phyloP scores from a whole-genome alignment of 1,140 invertebrate species.

The Megathymus violae region DNA sequence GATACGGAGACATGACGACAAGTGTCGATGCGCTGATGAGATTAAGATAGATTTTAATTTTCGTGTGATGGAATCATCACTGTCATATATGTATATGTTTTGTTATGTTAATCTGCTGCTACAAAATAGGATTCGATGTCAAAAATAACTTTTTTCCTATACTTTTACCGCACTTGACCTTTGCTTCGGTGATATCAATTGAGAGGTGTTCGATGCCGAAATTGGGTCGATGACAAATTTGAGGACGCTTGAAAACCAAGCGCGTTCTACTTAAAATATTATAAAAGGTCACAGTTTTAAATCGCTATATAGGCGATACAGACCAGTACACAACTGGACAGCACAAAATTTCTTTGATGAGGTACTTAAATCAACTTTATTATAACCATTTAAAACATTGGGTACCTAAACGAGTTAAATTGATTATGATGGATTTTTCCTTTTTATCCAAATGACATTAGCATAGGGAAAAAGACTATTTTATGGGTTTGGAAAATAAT shows the following conservation, averaged over 20 bases:
- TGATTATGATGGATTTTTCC: neutral
- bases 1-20: conserved; percentile 20
- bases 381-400: conserved; percentile 2
- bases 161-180: conserved; percentile 11
- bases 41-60: too few species aligned
- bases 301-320: too few species aligned
- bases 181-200: conserved; percentile 9
- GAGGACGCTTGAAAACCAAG: conserved; percentile 2
- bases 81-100: too few species aligned
- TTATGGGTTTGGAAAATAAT: too few species aligned
- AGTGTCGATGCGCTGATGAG: conserved; percentile 8
- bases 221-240: neutral
- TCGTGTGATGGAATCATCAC: too few species aligned
- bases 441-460: neutral
- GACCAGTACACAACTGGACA: neutral
- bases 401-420: neutral
- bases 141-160: neutral
- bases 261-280: conserved; percentile 2
- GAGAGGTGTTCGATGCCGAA: conserved; percentile 12
- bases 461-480: neutral
- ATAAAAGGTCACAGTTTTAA: conserved; percentile 1
- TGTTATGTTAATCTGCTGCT: too few species aligned
- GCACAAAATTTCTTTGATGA: conserved; percentile 17
- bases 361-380: conserved; percentile 12
- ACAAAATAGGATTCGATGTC: too few species aligned